phyloP scores from a whole-genome alignment of 1,140 invertebrate genomes.

The Musca vetustissima region DNA sequence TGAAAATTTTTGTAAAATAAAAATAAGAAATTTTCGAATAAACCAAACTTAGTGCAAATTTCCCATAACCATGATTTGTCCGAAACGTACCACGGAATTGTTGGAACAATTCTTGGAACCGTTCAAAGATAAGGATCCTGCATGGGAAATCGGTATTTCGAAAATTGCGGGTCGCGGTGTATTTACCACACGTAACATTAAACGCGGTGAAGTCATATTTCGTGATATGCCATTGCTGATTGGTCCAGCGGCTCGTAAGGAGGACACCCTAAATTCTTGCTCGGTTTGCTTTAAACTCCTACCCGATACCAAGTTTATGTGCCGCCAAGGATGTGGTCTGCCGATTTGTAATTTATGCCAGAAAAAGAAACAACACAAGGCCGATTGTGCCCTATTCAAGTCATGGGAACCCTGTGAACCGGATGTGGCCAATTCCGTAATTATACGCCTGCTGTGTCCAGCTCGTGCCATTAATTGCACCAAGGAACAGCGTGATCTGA shows the following conservation, averaged over 20 bases:
- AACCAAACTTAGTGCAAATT: too few relatives aligned
- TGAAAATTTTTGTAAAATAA: too few relatives aligned
- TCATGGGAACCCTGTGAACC: constrained; percentile 59
- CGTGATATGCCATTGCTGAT: constrained; percentile 66
- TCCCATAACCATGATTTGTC: constrained; percentile 44
- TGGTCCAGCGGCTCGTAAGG: constrained; percentile 60
- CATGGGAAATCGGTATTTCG: constrained; percentile 49
- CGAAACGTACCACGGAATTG: constrained; percentile 51
- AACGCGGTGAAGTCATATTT: constrained; percentile 69
- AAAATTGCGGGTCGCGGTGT: constrained; percentile 61
- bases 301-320: constrained; percentile 56
- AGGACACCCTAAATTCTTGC: constrained; percentile 48
- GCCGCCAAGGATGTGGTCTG: constrained; percentile 56
- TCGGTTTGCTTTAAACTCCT: constrained; percentile 44
- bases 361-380: constrained; percentile 59
- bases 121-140: constrained; percentile 52
- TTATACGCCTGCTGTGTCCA: constrained; percentile 60
- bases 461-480: constrained; percentile 62
- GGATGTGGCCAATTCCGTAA: constrained; percentile 60
- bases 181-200: constrained; percentile 65
- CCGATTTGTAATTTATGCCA: constrained; percentile 61
- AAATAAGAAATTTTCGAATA: too few relatives aligned
- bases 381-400: constrained; percentile 64
- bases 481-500: constrained; percentile 60
- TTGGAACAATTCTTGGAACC: constrained; percentile 48